Conservation (phyloP, 2,888 invertebrate genomes). For the Drosophila anomalipes region DNA sequence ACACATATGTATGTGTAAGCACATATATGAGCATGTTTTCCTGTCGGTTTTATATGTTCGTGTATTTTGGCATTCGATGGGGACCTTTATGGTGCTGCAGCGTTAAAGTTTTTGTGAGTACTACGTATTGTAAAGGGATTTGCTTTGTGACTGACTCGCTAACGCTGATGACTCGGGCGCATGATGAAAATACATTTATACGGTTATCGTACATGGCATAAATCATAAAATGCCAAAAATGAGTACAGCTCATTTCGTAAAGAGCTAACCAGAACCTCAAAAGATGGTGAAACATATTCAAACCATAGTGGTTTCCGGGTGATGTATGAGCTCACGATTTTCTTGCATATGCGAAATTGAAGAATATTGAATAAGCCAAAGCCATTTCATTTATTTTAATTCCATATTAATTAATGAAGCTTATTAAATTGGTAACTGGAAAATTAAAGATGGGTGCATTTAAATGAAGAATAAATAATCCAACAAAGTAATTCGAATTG, state of each 20-base stretch:
- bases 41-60: slow-evolving; percentile 58
- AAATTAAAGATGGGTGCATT: background rate
- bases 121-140: slow-evolving; percentile 67
- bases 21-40: slow-evolving; percentile 56
- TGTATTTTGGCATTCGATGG: slow-evolving; percentile 27
- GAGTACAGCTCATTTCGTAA: slow-evolving; percentile 1
- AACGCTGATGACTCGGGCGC: slow-evolving; percentile 56
- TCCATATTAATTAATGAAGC: background rate
- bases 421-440: background rate
- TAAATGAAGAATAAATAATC: background rate
- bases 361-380: background rate
- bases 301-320: background rate
- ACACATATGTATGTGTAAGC: background rate
- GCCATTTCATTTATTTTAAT: background rate
- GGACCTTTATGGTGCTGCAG: slow-evolving; percentile 31
- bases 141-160: slow-evolving; percentile 55
- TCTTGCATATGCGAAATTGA: background rate
- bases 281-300: background rate
- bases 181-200: slow-evolving; percentile 70
- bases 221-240: slow-evolving; percentile 58
- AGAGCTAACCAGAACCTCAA: slow-evolving; percentile 12
- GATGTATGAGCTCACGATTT: background rate
- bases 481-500: background rate
- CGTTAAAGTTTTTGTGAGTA: slow-evolving; percentile 47
- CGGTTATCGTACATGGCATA: slow-evolving; percentile 54